A percentile compares a stretch with the other conserved stretches of the same genome.
These are phyloP conservation scores for Dynastes hyllus DNA, from an alignment of 2,888 invertebrate species.

Conservation along the genomic window DNA sequence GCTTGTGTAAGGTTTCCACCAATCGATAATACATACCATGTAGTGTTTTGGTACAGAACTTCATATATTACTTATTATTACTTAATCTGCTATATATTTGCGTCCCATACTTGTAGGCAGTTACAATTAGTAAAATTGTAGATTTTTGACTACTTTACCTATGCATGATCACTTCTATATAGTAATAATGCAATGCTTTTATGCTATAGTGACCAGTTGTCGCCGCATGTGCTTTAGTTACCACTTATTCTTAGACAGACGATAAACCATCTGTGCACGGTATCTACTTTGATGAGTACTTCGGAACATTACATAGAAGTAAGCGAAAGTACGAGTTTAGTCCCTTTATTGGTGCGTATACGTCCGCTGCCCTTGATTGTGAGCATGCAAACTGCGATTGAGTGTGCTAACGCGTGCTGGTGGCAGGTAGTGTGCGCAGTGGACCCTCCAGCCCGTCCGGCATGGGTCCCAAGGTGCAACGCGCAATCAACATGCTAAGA, in stretches of 20 bases:
- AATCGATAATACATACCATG: neutral
- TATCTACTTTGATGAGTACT: constrained; percentile 17
- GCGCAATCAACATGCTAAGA: constrained; percentile 69
- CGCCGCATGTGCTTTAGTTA: constrained; percentile 34
- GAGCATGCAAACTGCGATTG: constrained; percentile 44
- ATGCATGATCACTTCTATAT: neutral
- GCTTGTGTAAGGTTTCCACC: too few species aligned
- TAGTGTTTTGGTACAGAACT: neutral
- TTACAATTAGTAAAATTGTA: neutral
- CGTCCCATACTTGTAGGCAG: neutral
- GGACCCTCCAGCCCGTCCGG: constrained; percentile 61
- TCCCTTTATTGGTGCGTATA: constrained; percentile 9
- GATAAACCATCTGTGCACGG: constrained; percentile 29
- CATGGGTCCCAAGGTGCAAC: constrained; percentile 67
- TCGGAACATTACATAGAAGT: constrained; percentile 39
- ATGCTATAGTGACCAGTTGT: constrained; percentile 9
- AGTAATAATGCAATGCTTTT: neutral
- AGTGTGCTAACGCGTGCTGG: constrained; percentile 67
- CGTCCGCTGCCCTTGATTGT: constrained; percentile 33
- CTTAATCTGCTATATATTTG: neutral
- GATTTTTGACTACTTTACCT: neutral
- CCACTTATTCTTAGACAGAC: too few species aligned
- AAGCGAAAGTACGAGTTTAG: constrained; percentile 28
- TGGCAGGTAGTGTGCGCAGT: constrained; percentile 71
- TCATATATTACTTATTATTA: too few species aligned